Evolutionary conservation across 1,140 invertebrate genomes (phyloP).

Genomic region (Nebria ingens): DNA sequence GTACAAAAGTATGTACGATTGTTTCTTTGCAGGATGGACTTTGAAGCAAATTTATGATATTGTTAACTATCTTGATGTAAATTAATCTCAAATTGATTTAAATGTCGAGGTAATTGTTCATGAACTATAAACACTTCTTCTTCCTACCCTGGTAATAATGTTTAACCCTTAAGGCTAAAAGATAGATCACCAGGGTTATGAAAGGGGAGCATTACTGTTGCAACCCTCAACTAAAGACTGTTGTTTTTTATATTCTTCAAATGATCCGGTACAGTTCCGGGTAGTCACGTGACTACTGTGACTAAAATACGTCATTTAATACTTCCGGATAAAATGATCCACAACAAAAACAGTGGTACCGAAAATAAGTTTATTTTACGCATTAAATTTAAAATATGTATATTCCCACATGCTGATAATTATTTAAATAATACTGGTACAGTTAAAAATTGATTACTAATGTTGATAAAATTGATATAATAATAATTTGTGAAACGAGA

Average conservation of each 20-base stretch:
- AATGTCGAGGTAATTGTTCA: no score
- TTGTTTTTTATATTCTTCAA: conserved; percentile 7
- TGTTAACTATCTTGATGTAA: no score
- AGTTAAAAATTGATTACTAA: not conserved
- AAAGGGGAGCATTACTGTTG: no score
- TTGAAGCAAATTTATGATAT: no score
- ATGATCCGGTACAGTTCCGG: not conserved
- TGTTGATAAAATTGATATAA: not conserved
- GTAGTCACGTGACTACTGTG: not conserved
- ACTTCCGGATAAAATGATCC: not conserved
- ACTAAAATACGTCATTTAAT: not conserved
- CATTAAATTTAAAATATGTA: not conserved
- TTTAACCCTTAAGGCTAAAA: no score
- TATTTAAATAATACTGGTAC: not conserved
- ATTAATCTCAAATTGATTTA: no score
- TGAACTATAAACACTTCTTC: no score
- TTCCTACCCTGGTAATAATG: no score
- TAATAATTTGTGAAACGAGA: not conserved
- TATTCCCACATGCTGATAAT: not conserved
- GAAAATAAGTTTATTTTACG: no score
- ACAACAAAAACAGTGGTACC: not conserved
- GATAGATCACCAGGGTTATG: no score
- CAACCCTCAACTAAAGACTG: no score
- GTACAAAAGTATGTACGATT: not conserved
- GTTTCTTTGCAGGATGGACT: no score